Evolutionary conservation across 2,888 invertebrate genomes (phyloP).

Genomic region (Diabrotica balteata): DNA sequence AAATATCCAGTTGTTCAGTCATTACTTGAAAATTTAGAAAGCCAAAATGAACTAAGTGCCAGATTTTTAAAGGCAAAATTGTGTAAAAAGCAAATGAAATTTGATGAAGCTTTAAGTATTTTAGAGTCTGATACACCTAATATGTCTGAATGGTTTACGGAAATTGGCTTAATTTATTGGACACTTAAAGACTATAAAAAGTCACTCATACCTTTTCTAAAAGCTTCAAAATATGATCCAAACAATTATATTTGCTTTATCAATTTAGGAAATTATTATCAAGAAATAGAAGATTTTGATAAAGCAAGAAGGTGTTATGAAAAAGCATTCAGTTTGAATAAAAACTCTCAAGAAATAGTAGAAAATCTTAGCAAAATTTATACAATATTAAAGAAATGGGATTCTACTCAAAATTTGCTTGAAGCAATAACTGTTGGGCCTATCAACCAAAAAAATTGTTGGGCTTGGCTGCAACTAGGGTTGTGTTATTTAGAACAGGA

Average conservation of each 20-base stretch:
- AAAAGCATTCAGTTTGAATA: slow-evolving; percentile 80
- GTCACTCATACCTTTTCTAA: slow-evolving; percentile 70
- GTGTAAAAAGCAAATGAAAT: slow-evolving; percentile 62
- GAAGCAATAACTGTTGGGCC: slow-evolving; percentile 61
- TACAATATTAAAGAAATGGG: slow-evolving; percentile 70
- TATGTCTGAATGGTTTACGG: slow-evolving; percentile 64
- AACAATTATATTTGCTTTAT: slow-evolving; percentile 77
- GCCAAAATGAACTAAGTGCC: slow-evolving; percentile 45
- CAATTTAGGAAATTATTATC: slow-evolving; percentile 79
- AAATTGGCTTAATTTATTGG: slow-evolving; percentile 70
- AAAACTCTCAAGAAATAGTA: slow-evolving; percentile 71
- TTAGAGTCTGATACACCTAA: slow-evolving; percentile 59
- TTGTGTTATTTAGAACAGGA: slow-evolving; percentile 78
- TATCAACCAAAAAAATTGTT: slow-evolving; percentile 62
- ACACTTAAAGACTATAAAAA: slow-evolving; percentile 66
- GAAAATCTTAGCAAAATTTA: slow-evolving; percentile 80
- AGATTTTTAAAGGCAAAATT: slow-evolving; percentile 63
- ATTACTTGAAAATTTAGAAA: slow-evolving; percentile 54
- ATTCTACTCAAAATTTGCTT: slow-evolving; percentile 70
- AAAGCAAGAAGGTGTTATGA: slow-evolving; percentile 86
- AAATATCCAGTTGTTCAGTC: slow-evolving; percentile 55
- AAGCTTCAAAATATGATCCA: slow-evolving; percentile 76
- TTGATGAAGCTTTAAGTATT: slow-evolving; percentile 65
- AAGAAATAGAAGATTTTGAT: slow-evolving; percentile 68
- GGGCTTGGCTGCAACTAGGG: slow-evolving; percentile 87